phyloP scores from a whole-genome alignment of 2,113 vertebrate species.

The Lophochroa leadbeateri region DNA sequence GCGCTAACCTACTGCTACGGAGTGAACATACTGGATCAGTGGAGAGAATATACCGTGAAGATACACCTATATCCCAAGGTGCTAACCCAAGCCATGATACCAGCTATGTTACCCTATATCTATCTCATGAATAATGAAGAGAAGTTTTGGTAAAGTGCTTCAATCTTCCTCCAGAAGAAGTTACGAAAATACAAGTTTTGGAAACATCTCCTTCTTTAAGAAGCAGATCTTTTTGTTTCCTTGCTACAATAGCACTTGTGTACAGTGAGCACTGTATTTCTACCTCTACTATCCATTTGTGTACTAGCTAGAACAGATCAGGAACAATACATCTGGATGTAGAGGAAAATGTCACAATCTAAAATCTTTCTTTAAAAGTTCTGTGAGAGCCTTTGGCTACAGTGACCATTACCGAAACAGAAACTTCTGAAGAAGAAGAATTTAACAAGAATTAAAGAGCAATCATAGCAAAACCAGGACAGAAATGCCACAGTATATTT shows the following conservation, averaged over 20 bases:
- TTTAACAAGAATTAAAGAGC: conserved; percentile 47
- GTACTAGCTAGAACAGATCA: background rate
- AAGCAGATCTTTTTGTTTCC: conserved; percentile 56
- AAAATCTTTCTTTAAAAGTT: background rate
- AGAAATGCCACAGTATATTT: conserved; percentile 70
- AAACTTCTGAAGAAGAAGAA: conserved; percentile 35
- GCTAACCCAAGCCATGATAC: background rate
- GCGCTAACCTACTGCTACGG: background rate
- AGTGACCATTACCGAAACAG: conserved; percentile 15
- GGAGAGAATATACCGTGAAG: background rate
- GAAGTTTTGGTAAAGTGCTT: conserved; percentile 70
- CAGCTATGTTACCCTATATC: background rate
- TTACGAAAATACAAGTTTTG: conserved; percentile 59
- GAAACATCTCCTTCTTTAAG: conserved; percentile 65
- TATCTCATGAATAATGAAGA: conserved; percentile 14
- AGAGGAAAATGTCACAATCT: conserved; percentile 28
- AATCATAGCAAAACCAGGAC: conserved; percentile 48
- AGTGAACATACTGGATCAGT: background rate
- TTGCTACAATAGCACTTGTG: conserved; percentile 48
- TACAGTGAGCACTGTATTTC: conserved; percentile 20
- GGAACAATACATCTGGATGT: background rate
- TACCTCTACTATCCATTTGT: conserved; percentile 13
- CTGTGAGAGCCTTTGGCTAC: conserved; percentile 36
- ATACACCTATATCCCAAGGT: background rate
- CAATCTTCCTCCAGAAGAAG: conserved; percentile 21